Base-by-base conservation (phyloP, 2,888 invertebrate genomes). In the Melangyna quadrimaculata region DNA sequence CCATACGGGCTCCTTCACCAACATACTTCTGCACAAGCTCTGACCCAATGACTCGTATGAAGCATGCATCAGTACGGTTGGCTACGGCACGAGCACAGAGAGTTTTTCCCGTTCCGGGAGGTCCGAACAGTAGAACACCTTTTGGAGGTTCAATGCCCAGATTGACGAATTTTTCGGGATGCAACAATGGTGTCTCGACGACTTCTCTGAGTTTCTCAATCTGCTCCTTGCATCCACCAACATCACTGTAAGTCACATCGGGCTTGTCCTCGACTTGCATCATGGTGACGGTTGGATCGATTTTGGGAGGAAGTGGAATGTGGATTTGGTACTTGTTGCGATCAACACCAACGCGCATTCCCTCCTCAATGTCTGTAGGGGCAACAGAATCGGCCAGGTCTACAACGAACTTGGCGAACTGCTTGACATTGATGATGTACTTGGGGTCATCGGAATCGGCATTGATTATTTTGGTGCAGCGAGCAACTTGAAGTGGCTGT, bases 181-280 rank as follows among this genome's bases (percentile, higher is more conserved):
- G 90, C 87, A 91, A 87, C 53, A 99, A 93, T 0, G 99, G 99
- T 1, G 98, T 99, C 93, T 99, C 99, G 0, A 99, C 99, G 10
- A 99, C 99, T 94, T 99, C 99, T 88, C 99, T 93, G 9, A 99
- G 93, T 92, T 99, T 99, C 90, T 99, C 99, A 88, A 99, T 99
- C 93, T 99, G 99, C 91, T 99, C 99, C 93, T 99, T 99, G 92
- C 99, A 99, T 1, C 99, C 99, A 87, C 99, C 99, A 0, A 99
- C 98, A 93, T 99, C 99, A 89, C 98, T 98, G 93, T 99, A 99
- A 0, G 99, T 99, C 0, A 99, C 99, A 92, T 99, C 99, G 0
- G 99, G 99, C 90, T 99, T 99, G 92, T 99, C 99, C 93, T 99
- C 99, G 0, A 99, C 98, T 93, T 99, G 99, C 99, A 99, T 99